Conservation (phyloP, 2,797 vertebrate genomes). For the Chaenodraco wilsoni region DNA sequence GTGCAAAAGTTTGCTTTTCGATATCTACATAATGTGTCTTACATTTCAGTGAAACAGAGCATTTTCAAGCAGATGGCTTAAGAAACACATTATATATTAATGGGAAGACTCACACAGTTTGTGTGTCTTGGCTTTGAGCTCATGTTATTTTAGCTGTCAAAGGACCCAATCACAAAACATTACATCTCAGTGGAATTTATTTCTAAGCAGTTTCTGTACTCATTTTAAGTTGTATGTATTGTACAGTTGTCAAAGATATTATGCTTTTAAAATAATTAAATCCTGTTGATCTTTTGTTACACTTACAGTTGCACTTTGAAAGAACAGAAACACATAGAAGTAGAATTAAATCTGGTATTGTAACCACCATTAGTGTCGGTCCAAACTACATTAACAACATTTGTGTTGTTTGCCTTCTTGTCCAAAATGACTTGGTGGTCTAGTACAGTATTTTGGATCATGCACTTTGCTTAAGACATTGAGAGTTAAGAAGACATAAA, state of each 20-base stretch:
- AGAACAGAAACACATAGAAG: background rate
- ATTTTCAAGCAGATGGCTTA: constrained; percentile 45
- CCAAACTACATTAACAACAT: background rate
- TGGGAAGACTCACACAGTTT: constrained; percentile 22
- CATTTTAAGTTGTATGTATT: constrained; percentile 3
- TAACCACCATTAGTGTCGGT: background rate
- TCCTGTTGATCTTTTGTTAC: constrained; percentile 9
- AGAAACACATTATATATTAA: constrained; percentile 26
- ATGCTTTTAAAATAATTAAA: constrained; percentile 21
- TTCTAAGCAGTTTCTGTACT: background rate
- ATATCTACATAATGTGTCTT: constrained; percentile 52
- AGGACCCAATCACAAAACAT: constrained; percentile 27
- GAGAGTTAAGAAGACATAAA: too few relatives aligned
- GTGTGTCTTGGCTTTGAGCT: constrained; percentile 37
- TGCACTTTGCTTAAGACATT: background rate
- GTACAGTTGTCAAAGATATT: constrained; percentile 14
- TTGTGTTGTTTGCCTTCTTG: background rate
- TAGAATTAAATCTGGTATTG: background rate
- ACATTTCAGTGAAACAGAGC: constrained; percentile 34
- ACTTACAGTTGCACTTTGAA: background rate
- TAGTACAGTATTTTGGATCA: background rate
- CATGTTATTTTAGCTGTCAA: constrained; percentile 27
- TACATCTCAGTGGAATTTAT: background rate
- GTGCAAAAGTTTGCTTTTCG: constrained; percentile 53
- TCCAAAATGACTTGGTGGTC: background rate